These are phyloP conservation scores for Cataglyphis albicans DNA, from an alignment of 2,888 invertebrate species.

Conservation along the genomic window DNA sequence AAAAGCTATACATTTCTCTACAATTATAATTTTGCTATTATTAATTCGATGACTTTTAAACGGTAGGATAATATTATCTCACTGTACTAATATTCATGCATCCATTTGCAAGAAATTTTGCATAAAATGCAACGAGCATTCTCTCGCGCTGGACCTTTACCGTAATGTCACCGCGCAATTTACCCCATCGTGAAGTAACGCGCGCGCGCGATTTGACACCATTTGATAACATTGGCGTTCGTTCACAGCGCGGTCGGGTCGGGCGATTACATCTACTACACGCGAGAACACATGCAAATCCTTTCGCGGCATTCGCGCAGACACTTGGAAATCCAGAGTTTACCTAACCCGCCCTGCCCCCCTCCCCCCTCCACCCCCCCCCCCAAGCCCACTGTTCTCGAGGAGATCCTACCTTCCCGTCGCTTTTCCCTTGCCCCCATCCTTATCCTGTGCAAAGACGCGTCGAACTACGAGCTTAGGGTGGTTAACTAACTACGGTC, in stretches of 20 bases:
- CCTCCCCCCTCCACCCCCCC: too few relatives aligned
- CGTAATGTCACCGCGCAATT: slow-evolving; percentile 16
- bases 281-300: slow-evolving; percentile 58
- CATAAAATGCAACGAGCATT: neutral
- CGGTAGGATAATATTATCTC: neutral
- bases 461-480: slow-evolving; percentile 65
- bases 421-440: slow-evolving; percentile 10
- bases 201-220: slow-evolving; percentile 5
- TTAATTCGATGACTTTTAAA: neutral
- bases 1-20: neutral
- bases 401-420: slow-evolving; percentile 47
- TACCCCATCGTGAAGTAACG: neutral
- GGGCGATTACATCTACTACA: slow-evolving; percentile 45
- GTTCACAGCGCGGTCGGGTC: slow-evolving; percentile 29
- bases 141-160: neutral
- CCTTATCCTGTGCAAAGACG: slow-evolving; percentile 62
- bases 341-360: slow-evolving; percentile 53
- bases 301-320: slow-evolving; percentile 53
- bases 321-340: slow-evolving; percentile 65
- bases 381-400: slow-evolving; percentile 45
- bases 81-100: neutral
- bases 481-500: slow-evolving; percentile 69
- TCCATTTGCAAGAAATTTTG: neutral
- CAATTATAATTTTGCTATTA: neutral
- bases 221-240: slow-evolving; percentile 30